These are phyloP conservation scores for Nomia melanderi DNA, from an alignment of 1,140 invertebrate species.

Conservation along the genomic window DNA sequence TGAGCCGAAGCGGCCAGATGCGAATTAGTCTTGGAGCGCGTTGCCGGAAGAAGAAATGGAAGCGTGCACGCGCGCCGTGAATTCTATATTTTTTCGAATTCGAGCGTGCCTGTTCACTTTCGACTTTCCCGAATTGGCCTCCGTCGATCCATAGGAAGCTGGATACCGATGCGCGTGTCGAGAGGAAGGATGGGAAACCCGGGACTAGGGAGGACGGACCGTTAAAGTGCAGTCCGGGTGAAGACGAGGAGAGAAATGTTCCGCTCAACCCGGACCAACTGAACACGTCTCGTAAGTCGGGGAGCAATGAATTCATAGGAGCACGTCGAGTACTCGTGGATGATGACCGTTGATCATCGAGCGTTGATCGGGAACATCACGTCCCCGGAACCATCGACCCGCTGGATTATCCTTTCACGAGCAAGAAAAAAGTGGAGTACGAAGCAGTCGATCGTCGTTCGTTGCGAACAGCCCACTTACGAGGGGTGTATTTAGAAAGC, in stretches of 20 bases:
- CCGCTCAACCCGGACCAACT: no score
- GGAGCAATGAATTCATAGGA: no score
- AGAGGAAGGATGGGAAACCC: not conserved
- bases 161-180: not conserved
- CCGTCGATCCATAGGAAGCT: slow-evolving; percentile 16
- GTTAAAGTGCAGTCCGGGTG: not conserved
- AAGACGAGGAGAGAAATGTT: not conserved
- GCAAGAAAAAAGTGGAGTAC: no score
- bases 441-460: no score
- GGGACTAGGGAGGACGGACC: no score
- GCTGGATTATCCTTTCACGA: no score
- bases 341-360: no score
- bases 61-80: not conserved
- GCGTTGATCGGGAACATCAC: no score
- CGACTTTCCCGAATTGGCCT: slow-evolving; percentile 17
- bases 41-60: not conserved
- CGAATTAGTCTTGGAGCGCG: not conserved
- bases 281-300: no score
- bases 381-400: no score
- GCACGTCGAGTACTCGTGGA: not conserved
- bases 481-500: no score
- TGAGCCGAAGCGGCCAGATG: not conserved
- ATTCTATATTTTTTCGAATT: slow-evolving; percentile 17
- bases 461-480: no score
- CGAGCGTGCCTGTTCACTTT: not conserved